Evolutionary conservation across 2,113 vertebrate genomes (phyloP), one percentile per base, ranked within the genome.

Genomic region (Corvus moneduloides): DNA sequence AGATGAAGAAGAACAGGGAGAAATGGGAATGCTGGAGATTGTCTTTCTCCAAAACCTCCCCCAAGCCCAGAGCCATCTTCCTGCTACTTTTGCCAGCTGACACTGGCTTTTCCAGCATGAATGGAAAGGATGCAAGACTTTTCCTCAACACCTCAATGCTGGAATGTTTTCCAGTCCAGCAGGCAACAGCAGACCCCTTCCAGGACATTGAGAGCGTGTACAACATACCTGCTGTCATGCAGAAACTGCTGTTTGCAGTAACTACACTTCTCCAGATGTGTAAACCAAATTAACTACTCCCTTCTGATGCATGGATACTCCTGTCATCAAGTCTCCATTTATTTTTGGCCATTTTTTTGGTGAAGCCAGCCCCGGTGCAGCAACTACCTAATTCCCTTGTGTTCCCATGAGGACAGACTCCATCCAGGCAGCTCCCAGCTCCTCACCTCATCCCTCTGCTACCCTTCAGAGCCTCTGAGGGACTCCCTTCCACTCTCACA

Each of bases 171-270:
- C 28, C 44, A 11, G 5, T 26, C 63, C n/a, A 74, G 49, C 52
- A 39, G 51, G 30, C 28, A 61, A 2, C 35, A 76, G 48, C 48
- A 68, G n/a, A 44, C 2, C 16, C 41, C n/a, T 62, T 39, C 64
- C 24, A 16, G 56, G 63, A 19, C 33, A 3, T 2, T 37, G 19
- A 83, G 28, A 59, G 26, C 2, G 0, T 1, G 10, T n/a, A 28
- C 58, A 61, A 7, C 33, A 41, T 56, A 58, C 51, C 54, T 71
- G 52, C 52, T 55, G 7, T 23, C 61, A 55, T 13, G 20, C 32
- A 67, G 61, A 39, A 87, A 17, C 16, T 37, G 1, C 46, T 48
- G n/a, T 22, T 86, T 46, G 49, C 10, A 41, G 4, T 23, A 32
- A 43, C 37, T 19, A 13, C 16, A 11, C 23, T 84, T 78, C 28